Evolutionary conservation across 2,113 vertebrate species (phyloP).

Genomic region (Trochalopteron elliotii): DNA sequence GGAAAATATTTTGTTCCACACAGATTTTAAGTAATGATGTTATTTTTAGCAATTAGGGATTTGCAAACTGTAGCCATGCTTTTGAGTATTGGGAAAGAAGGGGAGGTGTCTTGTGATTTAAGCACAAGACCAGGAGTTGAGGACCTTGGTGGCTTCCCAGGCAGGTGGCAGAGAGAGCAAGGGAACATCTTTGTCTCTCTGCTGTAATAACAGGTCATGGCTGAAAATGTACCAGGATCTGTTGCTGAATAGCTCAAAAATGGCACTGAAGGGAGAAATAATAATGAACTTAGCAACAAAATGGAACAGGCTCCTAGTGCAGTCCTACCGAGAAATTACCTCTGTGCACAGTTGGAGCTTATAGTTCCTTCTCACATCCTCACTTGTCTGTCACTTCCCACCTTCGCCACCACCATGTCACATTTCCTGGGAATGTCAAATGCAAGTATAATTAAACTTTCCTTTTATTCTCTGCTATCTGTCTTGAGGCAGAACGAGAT

Average conservation of each 20-base stretch:
- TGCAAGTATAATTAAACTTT: background rate
- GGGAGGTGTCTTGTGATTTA: background rate
- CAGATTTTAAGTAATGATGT: slow-evolving; percentile 10
- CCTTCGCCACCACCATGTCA: background rate
- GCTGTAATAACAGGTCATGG: background rate
- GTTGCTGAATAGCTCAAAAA: background rate
- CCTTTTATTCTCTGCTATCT: background rate
- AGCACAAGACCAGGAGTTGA: background rate
- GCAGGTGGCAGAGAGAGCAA: background rate
- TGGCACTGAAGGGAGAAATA: background rate
- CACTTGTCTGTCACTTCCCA: slow-evolving; percentile 53
- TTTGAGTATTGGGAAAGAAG: background rate
- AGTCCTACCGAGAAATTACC: background rate
- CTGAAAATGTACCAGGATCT: background rate
- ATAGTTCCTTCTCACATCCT: slow-evolving; percentile 6
- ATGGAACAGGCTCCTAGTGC: background rate
- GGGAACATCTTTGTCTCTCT: background rate
- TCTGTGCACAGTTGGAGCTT: slow-evolving; percentile 1
- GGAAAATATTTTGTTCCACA: slow-evolving; percentile 44
- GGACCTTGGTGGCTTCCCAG: background rate
- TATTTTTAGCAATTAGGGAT: slow-evolving; percentile 47
- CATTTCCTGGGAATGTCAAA: background rate
- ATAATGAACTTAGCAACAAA: background rate
- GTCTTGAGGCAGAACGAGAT: background rate
- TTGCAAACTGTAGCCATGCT: background rate